Conservation (phyloP, 2,888 invertebrate genomes). For the Xestobium rufovillosum region DNA sequence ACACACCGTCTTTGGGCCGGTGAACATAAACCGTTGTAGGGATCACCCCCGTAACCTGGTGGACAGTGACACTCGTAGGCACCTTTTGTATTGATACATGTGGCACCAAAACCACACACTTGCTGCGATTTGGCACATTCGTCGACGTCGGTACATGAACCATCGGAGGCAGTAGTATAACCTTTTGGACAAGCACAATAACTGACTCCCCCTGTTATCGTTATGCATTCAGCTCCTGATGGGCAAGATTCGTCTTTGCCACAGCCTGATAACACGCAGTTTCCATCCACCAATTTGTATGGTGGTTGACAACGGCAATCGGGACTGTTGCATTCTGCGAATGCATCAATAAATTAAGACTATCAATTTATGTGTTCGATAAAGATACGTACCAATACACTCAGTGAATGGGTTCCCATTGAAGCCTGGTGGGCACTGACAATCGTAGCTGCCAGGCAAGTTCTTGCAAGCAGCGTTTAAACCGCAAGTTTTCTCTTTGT, state of each 20-base stretch:
- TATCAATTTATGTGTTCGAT: too few species aligned
- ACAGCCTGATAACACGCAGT: slow-evolving; percentile 79
- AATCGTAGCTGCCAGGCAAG: slow-evolving; percentile 87
- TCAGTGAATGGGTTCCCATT: slow-evolving; percentile 84
- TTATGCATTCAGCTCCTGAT: slow-evolving; percentile 81
- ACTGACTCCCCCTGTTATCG: slow-evolving; percentile 82
- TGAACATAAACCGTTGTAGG: slow-evolving; percentile 73
- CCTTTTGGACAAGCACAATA: slow-evolving; percentile 92
- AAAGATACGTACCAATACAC: slow-evolving; percentile 63
- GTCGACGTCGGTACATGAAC: slow-evolving; percentile 78
- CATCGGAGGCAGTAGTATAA: slow-evolving; percentile 66
- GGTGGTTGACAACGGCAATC: slow-evolving; percentile 84
- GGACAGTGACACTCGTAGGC: slow-evolving; percentile 77
- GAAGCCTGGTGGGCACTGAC: slow-evolving; percentile 80
- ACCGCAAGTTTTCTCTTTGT: slow-evolving; percentile 74
- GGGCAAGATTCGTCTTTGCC: slow-evolving; percentile 74
- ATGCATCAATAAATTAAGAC: too few species aligned
- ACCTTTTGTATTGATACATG: slow-evolving; percentile 74
- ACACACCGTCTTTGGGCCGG: slow-evolving; percentile 76
- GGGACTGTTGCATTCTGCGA: slow-evolving; percentile 69
- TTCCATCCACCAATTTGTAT: slow-evolving; percentile 74
- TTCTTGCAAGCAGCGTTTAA: slow-evolving; percentile 87
- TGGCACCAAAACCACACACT: slow-evolving; percentile 79
- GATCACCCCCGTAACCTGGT: slow-evolving; percentile 71
- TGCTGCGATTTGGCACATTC: slow-evolving; percentile 72